Conservation (phyloP, 2,113 vertebrate genomes). For the Leptobrachium ailaonicum region DNA sequence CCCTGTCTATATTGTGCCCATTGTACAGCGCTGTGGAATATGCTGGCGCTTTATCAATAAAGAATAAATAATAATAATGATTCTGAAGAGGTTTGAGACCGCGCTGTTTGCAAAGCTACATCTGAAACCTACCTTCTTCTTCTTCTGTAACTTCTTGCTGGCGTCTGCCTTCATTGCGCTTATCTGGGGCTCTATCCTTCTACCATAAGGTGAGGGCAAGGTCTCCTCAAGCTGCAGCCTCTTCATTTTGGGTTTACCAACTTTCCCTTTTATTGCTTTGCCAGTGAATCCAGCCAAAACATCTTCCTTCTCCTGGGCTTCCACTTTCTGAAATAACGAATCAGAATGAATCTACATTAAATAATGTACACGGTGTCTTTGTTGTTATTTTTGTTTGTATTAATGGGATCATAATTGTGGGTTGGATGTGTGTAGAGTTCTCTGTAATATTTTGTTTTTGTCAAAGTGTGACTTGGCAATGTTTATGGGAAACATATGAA, state of each 20-base stretch:
- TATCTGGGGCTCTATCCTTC: conserved; percentile 88
- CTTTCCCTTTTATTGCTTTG: conserved; percentile 94
- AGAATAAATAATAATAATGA: no score
- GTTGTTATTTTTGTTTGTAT: no score
- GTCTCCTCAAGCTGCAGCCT: conserved; percentile 94
- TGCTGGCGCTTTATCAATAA: no score
- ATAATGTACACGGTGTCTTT: no score
- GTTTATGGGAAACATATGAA: no score
- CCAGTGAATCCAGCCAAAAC: conserved; percentile 73
- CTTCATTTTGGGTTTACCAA: conserved; percentile 93
- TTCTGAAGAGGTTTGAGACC: neutral
- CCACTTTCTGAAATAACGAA: conserved; percentile 72
- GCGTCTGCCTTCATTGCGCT: conserved; percentile 86
- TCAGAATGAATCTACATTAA: neutral
- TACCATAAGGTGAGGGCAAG: conserved; percentile 87
- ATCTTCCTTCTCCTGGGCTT: conserved; percentile 87
- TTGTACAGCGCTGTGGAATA: no score
- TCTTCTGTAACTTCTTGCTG: conserved; percentile 88
- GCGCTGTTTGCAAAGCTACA: neutral
- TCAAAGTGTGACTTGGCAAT: no score
- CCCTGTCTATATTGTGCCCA: no score
- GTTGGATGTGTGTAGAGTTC: no score
- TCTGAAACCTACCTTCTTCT: conserved; percentile 81
- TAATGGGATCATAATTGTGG: no score
- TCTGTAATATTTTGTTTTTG: no score